Conservation (phyloP, 2,113 vertebrate genomes). For the Notarius lentiginosus region DNA sequence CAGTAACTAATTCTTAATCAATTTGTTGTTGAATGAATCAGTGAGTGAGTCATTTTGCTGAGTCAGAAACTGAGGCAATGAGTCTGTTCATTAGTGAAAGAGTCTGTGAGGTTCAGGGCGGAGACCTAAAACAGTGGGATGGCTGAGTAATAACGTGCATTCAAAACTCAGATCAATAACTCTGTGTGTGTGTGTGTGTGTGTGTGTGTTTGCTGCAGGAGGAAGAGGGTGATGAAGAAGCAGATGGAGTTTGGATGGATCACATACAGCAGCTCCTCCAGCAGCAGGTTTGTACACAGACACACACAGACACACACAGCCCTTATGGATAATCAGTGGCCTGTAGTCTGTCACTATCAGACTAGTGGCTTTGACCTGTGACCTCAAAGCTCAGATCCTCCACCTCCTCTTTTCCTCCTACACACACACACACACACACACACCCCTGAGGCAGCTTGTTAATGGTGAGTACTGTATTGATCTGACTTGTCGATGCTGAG, state of each 20-base stretch:
- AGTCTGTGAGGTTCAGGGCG: neutral
- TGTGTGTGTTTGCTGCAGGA: constrained; percentile 66
- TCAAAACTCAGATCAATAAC: neutral
- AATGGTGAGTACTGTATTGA: constrained; percentile 99
- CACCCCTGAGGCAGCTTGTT: constrained; percentile 98
- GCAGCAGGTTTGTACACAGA: constrained; percentile 77
- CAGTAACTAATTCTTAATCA: too few relatives aligned
- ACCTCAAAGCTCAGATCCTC: constrained; percentile 40
- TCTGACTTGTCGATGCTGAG: constrained; percentile 99
- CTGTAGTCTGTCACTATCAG: constrained; percentile 42
- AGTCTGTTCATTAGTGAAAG: neutral
- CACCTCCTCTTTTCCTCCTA: constrained; percentile 53
- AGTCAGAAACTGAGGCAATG: neutral
- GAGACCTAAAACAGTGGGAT: neutral
- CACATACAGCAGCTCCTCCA: constrained; percentile 80
- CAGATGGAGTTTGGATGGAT: constrained; percentile 81
- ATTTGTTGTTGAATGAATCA: neutral
- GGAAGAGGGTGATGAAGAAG: constrained; percentile 68
- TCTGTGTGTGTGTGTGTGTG: constrained; percentile 40
- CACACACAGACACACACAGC: constrained; percentile 25
- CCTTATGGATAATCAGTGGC: constrained; percentile 4
- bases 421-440: constrained; percentile 4
- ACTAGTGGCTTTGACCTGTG: constrained; percentile 42
- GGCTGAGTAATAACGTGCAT: neutral
- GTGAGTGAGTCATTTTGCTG: neutral